These are phyloP conservation scores for Sebastes diaconus DNA, from an alignment of 2,797 vertebrate genomes.

Conservation along the genomic window DNA sequence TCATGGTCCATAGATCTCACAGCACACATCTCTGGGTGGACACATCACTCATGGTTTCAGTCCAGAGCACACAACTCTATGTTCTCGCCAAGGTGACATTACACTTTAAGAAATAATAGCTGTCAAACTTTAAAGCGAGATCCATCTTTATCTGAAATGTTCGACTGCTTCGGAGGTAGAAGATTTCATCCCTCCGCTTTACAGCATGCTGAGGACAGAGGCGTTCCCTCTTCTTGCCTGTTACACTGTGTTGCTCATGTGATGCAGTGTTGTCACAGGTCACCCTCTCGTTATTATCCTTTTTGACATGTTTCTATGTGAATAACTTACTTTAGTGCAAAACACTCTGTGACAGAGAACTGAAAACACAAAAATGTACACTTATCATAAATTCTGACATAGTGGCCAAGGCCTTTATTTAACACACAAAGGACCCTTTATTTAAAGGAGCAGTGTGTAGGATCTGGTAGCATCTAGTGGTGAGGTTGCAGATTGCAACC, in stretches of 20 bases:
- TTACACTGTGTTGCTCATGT: neutral
- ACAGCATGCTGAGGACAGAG: neutral
- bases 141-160: constrained; percentile 14
- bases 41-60: neutral
- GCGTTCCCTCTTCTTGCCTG: neutral
- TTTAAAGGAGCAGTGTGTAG: too few relatives aligned
- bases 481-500: too few relatives aligned
- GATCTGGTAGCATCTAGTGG: too few relatives aligned
- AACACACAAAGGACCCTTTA: too few relatives aligned
- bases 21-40: neutral
- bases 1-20: constrained; percentile 23
- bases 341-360: too few relatives aligned
- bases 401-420: too few relatives aligned
- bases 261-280: neutral
- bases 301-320: neutral
- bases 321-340: neutral
- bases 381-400: too few relatives aligned
- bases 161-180: neutral
- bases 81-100: constrained; percentile 22
- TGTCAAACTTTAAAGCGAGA: neutral
- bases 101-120: neutral
- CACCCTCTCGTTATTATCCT: neutral
- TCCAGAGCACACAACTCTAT: neutral
- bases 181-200: neutral
- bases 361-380: too few relatives aligned